These are phyloP conservation scores for Lithophane ornitopus DNA, from an alignment of 2,888 invertebrate genomes.

Conservation along the genomic window DNA sequence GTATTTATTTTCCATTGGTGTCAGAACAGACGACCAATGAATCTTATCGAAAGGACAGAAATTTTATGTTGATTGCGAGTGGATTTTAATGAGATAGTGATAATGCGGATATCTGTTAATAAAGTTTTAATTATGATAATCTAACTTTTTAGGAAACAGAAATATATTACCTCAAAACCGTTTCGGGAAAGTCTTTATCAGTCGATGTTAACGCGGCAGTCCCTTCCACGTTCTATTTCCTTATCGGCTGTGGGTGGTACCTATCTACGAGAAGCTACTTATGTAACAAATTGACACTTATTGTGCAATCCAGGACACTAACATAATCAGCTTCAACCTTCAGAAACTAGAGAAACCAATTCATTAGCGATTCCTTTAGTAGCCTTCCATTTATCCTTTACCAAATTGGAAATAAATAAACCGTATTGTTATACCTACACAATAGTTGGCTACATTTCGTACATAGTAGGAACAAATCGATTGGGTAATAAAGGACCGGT, in stretches of 20 bases:
- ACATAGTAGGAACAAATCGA: constrained; percentile 41
- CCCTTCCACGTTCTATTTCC: background rate
- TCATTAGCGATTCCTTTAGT: constrained; percentile 22
- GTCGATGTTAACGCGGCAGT: background rate
- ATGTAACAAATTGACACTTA: background rate
- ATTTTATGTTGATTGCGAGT: background rate
- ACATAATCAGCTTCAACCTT: constrained; percentile 6
- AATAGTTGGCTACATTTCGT: constrained; percentile 31
- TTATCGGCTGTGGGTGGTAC: background rate
- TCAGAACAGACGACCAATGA: background rate
- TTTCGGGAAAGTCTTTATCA: background rate
- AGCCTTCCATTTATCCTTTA: constrained; percentile 16
- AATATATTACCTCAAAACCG: background rate
- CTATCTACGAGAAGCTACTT: constrained; percentile 6
- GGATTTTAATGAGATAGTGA: background rate
- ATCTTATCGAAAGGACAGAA: background rate
- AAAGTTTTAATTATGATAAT: background rate
- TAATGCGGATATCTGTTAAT: background rate
- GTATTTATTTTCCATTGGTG: background rate
- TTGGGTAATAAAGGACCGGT: constrained; percentile 40
- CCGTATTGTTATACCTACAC: constrained; percentile 23
- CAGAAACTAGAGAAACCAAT: constrained; percentile 12
- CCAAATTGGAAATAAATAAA: constrained; percentile 38
- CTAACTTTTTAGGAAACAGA: background rate
- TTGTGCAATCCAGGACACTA: constrained; percentile 4